Evolutionary conservation across 2,113 vertebrate species (phyloP).

Genomic region (Orcinus orca): DNA sequence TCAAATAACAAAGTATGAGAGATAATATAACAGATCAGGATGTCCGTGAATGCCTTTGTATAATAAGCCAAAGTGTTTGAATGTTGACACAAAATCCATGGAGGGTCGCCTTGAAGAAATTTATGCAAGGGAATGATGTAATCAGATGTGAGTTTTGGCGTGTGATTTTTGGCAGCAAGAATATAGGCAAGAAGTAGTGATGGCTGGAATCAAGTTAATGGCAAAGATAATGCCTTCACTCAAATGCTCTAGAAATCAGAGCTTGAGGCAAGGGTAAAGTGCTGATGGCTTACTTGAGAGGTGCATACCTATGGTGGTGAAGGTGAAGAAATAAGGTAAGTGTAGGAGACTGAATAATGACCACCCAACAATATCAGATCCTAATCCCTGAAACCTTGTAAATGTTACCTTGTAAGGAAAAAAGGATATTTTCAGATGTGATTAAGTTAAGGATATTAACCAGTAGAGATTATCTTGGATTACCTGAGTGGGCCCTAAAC

Average conservation of each 20-base stretch:
- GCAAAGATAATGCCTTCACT: neutral
- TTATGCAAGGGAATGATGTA: neutral
- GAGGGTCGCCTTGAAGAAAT: neutral
- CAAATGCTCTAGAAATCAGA: neutral
- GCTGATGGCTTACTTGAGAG: neutral
- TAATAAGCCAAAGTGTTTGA: neutral
- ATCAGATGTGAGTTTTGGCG: neutral
- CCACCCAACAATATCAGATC: neutral
- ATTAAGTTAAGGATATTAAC: neutral
- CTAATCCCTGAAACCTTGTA: neutral
- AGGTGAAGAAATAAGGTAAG: neutral
- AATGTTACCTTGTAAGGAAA: neutral
- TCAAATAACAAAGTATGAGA: neutral
- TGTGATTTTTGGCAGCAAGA: neutral
- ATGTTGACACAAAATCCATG: neutral
- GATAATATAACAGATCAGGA: neutral
- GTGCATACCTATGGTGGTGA: neutral
- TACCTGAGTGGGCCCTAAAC: neutral
- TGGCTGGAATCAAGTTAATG: neutral
- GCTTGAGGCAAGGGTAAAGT: neutral
- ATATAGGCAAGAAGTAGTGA: neutral
- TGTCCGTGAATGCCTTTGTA: neutral
- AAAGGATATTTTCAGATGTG: neutral
- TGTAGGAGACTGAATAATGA: neutral
- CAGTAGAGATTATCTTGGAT: neutral